Evolutionary conservation across 2,888 invertebrate genomes (phyloP).

Genomic region (Drosophila cracens): DNA sequence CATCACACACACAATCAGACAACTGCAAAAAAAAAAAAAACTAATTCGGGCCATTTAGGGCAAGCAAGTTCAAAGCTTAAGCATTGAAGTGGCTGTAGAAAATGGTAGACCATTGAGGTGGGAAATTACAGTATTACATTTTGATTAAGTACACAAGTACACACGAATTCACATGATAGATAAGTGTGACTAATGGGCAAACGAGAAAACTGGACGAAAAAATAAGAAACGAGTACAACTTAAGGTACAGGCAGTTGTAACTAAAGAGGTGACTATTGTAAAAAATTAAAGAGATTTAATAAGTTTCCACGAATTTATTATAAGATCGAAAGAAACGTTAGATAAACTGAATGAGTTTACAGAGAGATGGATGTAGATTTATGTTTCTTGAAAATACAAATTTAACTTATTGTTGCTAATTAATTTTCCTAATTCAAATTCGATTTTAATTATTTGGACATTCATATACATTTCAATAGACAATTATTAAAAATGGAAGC

Average conservation of each 20-base stretch:
- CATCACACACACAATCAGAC: constrained; percentile 46
- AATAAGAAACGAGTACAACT: neutral
- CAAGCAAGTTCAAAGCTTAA: constrained; percentile 60
- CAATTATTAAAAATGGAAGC: constrained; percentile 3
- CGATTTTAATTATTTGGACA: neutral
- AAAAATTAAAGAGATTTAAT: neutral
- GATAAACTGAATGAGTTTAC: neutral
- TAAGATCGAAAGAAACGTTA: neutral
- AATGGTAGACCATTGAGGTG: constrained; percentile 34
- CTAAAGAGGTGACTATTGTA: neutral
- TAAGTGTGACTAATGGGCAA: constrained; percentile 31
- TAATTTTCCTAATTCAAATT: neutral
- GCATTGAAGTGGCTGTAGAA: constrained; percentile 35
- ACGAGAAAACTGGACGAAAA: neutral
- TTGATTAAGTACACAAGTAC: constrained; percentile 51
- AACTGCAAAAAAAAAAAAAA: constrained; percentile 31
- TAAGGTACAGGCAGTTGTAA: neutral
- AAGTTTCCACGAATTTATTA: neutral
- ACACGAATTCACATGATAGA: constrained; percentile 39
- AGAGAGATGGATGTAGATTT: too few relatives aligned
- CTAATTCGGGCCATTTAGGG: constrained; percentile 65
- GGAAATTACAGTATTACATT: constrained; percentile 50
- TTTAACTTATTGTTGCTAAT: too few relatives aligned
- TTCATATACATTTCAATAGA: neutral
- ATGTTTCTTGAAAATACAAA: neutral